These are phyloP conservation scores for Chloropsis hardwickii DNA, from an alignment of 2,113 vertebrate species.

Conservation along the genomic window DNA sequence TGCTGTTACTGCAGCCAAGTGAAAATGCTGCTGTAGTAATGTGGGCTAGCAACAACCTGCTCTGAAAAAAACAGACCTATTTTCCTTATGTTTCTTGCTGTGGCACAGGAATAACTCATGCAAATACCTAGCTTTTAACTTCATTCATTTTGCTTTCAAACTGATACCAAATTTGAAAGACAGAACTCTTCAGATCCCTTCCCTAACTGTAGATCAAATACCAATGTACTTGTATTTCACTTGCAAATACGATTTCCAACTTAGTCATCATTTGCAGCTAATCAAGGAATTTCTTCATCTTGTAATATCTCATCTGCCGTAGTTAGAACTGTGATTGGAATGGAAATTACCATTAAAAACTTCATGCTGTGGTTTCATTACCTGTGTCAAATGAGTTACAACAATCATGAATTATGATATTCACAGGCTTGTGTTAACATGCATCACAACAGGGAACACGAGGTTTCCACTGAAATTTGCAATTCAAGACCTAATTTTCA, in stretches of 20 bases:
- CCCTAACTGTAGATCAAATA: background rate
- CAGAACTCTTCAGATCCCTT: background rate
- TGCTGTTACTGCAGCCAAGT: background rate
- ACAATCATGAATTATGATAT: conserved; percentile 27
- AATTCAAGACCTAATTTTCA: background rate
- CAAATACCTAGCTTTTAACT: background rate
- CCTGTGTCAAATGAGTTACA: conserved; percentile 29
- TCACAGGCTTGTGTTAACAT: background rate
- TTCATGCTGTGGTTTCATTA: conserved; percentile 46
- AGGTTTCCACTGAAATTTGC: conserved; percentile 3
- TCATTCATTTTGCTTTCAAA: background rate
- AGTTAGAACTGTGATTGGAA: conserved; percentile 51
- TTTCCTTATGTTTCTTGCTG: background rate
- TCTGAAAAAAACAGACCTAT: background rate
- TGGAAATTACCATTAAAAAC: conserved; percentile 43
- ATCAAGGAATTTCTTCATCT: conserved; percentile 51
- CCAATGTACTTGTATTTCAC: background rate
- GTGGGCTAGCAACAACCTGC: background rate
- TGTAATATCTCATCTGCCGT: conserved; percentile 30
- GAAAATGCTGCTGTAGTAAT: background rate
- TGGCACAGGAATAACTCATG: background rate
- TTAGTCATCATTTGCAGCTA: background rate
- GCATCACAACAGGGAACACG: background rate
- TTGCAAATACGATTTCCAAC: conserved; percentile 29
- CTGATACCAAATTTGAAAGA: background rate